Base-by-base conservation (phyloP, 2,888 invertebrate species). In the Phasia obesa region DNA sequence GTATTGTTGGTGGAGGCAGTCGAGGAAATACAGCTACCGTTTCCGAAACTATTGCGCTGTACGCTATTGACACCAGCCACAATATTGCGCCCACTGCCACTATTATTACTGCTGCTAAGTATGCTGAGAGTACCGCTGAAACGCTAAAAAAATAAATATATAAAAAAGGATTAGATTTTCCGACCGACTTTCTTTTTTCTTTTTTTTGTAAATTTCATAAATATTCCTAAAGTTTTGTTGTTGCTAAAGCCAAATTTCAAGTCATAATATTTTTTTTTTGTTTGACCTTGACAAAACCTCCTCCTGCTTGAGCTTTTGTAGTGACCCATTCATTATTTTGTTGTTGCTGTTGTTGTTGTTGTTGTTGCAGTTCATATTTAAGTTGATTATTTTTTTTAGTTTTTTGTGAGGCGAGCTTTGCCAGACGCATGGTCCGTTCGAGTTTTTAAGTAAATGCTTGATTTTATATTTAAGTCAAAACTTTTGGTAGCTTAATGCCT, bases 401-500 rank as follows among this genome's bases (percentile, higher is more conserved):
- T 78, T 90, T 90, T 84, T 88, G 88, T 84, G 89, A 88, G 53
- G 90, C 86, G 53, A 90, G 85, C 85, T 89, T 90, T 38, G 90
- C 88, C 87, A 91, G 85, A 84, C 90, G 89, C 90, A 91, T 90
- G 86, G 78, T 90, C 84, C 78, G 81, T 55, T 31, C 17, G n/a
- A n/a, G n/a, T 62, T n/a, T 38, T 9, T 9, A 25, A 25, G 11
- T 23, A 4, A 57, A 38, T 21, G 4, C 19, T 59, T 35, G 59
- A 51, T 19, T 55, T 47, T 38, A 42, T 13, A n/a, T 38, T 38
- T 13, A 11, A 11, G 1, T 13, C n/a, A 38, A 13, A 38, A 13
- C 9, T 35, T 1, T 35, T 11, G 35, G 11, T 11, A 42, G 13
- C 38, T 42, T 42, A 15, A 42, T 42, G 13, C 4, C 15, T 42